A percentile compares a stretch with the other conserved stretches of the same genome.
Conservation (phyloP, 2,797 vertebrate species). For the Tapera naevia region DNA sequence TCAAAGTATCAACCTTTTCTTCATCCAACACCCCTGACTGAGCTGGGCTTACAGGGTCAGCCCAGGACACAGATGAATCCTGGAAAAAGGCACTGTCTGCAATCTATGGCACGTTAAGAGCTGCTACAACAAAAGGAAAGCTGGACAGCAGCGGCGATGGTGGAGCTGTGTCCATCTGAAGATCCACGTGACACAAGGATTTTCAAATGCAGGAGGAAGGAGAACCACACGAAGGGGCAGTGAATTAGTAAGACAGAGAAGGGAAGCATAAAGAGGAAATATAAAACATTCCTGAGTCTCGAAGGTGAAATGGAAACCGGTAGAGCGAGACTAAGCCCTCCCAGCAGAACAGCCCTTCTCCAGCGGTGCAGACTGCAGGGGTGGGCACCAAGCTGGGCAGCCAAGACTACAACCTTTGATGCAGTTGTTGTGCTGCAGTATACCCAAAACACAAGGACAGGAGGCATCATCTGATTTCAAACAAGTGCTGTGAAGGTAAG, state of each 20-base stretch:
- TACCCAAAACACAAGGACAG: background rate
- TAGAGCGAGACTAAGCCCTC: background rate
- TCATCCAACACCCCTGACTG: fast-evolving
- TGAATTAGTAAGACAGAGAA: background rate
- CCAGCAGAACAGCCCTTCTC: background rate
- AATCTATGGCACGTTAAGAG: background rate
- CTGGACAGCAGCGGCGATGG: fast-evolving
- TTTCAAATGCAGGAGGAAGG: background rate
- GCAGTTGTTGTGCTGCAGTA: background rate
- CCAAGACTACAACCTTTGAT: background rate
- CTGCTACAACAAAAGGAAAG: background rate
- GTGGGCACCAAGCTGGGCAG: background rate
- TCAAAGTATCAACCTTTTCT: too few relatives aligned
- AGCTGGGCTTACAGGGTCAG: background rate
- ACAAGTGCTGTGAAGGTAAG: background rate
- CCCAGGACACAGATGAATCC: background rate
- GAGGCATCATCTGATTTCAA: background rate
- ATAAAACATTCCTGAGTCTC: fast-evolving
- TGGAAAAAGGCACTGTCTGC: background rate
- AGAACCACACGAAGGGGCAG: background rate
- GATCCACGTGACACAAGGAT: fast-evolving
- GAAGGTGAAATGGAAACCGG: background rate
- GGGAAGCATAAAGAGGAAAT: background rate
- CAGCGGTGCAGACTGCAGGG: background rate
- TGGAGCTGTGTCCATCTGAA: background rate